Evolutionary conservation across 2,113 vertebrate genomes (phyloP).

Genomic region (Ranitomeya variabilis): DNA sequence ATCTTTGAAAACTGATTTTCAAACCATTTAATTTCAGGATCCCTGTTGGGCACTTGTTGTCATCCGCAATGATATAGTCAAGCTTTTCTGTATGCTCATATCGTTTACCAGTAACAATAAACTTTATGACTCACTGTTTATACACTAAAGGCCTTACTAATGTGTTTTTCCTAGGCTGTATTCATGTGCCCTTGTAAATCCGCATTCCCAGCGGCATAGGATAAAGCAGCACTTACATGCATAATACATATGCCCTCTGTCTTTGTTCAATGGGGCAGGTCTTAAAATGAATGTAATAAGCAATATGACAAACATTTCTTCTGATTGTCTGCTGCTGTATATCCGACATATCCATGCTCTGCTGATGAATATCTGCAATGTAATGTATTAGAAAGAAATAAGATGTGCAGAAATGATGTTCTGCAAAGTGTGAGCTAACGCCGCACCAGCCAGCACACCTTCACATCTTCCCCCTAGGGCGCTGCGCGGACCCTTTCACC

Average conservation of each 20-base stretch:
- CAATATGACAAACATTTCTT: not conserved
- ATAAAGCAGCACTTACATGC: not conserved
- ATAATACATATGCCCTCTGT: not conserved
- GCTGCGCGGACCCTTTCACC: constrained; percentile 11
- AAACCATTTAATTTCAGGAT: not conserved
- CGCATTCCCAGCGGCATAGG: not conserved
- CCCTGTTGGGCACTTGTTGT: not conserved
- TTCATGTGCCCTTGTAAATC: not conserved
- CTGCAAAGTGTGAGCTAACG: not conserved
- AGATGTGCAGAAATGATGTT: not conserved
- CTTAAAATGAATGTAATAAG: not conserved
- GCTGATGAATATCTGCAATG: not conserved
- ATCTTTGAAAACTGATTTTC: not conserved
- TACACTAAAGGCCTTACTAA: not conserved
- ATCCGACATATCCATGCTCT: constrained; percentile 10
- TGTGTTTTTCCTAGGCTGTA: not conserved
- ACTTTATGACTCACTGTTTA: not conserved
- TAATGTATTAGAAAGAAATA: not conserved
- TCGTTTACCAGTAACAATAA: not conserved
- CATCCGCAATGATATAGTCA: not conserved
- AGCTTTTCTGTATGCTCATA: not conserved
- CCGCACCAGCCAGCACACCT: not conserved
- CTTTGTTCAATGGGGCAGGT: not conserved
- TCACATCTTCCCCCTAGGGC: not conserved
- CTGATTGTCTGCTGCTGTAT: not conserved